These are phyloP conservation scores for Sciurus carolinensis DNA, from an alignment of 2,797 vertebrate genomes.

Conservation along the genomic window DNA sequence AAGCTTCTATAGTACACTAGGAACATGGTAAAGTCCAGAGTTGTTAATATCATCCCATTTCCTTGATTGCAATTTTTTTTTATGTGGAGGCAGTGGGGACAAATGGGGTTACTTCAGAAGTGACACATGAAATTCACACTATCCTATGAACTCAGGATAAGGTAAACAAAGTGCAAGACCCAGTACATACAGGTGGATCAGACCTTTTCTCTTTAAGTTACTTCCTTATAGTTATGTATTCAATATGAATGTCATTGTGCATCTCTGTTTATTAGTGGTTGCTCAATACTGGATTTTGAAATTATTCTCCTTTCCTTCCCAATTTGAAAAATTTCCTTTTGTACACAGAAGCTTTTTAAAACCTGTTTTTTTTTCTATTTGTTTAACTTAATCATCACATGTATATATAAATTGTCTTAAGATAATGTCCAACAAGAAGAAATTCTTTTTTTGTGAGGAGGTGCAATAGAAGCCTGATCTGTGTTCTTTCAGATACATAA, in stretches of 20 bases:
- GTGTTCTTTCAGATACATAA: neutral
- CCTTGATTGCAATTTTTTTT: neutral
- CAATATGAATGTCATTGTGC: neutral
- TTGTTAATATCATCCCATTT: neutral
- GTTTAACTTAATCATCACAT: conserved; percentile 47
- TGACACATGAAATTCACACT: neutral
- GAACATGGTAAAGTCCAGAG: neutral
- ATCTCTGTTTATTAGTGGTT: neutral
- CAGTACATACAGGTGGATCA: neutral
- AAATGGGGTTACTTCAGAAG: neutral
- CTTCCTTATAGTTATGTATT: neutral
- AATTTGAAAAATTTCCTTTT: conserved; percentile 46
- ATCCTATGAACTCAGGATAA: neutral
- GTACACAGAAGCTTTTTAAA: neutral
- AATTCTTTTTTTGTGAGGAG: conserved; percentile 10
- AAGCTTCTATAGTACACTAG: neutral
- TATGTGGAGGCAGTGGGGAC: neutral
- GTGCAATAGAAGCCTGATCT: neutral
- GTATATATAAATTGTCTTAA: conserved; percentile 8
- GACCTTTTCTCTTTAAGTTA: neutral
- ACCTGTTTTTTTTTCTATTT: neutral
- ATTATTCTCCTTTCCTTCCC: conserved; percentile 32
- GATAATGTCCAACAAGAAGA: conserved; percentile 10
- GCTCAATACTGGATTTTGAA: conserved; percentile 59
- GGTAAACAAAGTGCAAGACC: neutral